Percentiles rank a stretch among this genome's conserved stretches.
phyloP scores from a whole-genome alignment of 1,140 invertebrate genomes.

The Lepidurus apus region DNA sequence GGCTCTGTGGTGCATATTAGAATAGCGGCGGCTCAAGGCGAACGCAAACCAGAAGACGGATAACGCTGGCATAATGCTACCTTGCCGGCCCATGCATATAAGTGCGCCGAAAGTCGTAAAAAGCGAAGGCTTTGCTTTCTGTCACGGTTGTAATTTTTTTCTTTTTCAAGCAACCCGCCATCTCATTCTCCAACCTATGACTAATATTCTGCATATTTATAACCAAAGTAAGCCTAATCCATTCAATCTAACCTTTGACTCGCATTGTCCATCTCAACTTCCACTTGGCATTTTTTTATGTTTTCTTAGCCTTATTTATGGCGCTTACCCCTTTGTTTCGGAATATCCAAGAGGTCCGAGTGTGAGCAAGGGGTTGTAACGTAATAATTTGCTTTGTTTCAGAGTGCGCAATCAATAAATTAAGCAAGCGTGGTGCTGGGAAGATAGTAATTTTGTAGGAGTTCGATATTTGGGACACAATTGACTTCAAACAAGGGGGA shows the following conservation, averaged over 20 bases:
- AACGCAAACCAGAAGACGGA: slow-evolving; percentile 14
- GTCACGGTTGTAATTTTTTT: slow-evolving; percentile 16
- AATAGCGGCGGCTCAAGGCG: slow-evolving; percentile 9
- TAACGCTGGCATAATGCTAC: slow-evolving; percentile 18
- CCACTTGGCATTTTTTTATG: background rate
- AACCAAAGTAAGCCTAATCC: slow-evolving; percentile 8
- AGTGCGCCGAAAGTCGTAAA: slow-evolving; percentile 21
- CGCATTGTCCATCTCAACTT: slow-evolving; percentile 9
- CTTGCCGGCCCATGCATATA: background rate
- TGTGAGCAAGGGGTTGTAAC: background rate
- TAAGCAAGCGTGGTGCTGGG: background rate
- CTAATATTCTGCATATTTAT: slow-evolving; percentile 20
- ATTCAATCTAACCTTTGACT: slow-evolving; percentile 11
- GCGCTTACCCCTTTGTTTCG: slow-evolving; percentile 6
- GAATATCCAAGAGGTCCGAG: background rate
- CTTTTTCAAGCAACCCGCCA: background rate
- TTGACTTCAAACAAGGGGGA: slow-evolving; percentile 19
- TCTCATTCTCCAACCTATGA: background rate
- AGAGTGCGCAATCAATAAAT: background rate
- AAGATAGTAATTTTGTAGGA: background rate
- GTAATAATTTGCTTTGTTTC: slow-evolving; percentile 4
- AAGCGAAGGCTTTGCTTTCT: slow-evolving; percentile 15
- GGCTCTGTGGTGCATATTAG: slow-evolving; percentile 12
- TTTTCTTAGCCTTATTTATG: background rate
- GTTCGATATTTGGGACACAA: slow-evolving; percentile 14